These are phyloP conservation scores for Apodemus speciosus DNA, from an alignment of 2,113 vertebrate genomes.

Conservation along the genomic window DNA sequence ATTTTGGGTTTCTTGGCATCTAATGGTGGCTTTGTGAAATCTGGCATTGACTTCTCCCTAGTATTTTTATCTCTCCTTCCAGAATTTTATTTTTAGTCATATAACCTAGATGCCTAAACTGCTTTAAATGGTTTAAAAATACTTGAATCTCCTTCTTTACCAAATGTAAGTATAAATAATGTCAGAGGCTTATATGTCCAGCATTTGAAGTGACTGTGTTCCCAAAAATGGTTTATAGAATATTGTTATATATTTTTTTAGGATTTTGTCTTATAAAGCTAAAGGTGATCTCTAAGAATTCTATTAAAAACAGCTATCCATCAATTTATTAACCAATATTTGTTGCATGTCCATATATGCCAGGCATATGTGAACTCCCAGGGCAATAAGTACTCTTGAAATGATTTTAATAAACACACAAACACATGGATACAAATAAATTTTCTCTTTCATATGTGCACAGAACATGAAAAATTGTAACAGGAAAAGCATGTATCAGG, in stretches of 20 bases:
- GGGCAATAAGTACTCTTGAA: background rate
- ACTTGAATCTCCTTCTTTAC: background rate
- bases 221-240: background rate
- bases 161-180: background rate
- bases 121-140: conserved; percentile 22
- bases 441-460: background rate
- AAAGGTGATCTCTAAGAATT: background rate
- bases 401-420: background rate
- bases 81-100: background rate
- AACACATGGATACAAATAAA: background rate
- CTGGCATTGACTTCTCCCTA: background rate
- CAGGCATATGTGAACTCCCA: background rate
- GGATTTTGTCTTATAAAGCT: background rate
- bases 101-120: background rate
- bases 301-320: conserved; percentile 9
- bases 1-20: background rate
- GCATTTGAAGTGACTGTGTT: background rate
- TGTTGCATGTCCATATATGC: background rate
- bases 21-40: background rate
- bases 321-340: conserved; percentile 28
- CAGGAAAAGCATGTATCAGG: background rate
- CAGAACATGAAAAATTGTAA: background rate
- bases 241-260: background rate
- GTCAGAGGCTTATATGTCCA: conserved; percentile 20
- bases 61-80: background rate